A percentile compares a stretch with the other conserved stretches of the same genome.
Conservation (phyloP, 2,113 vertebrate genomes). For the Smithornis capensis region DNA sequence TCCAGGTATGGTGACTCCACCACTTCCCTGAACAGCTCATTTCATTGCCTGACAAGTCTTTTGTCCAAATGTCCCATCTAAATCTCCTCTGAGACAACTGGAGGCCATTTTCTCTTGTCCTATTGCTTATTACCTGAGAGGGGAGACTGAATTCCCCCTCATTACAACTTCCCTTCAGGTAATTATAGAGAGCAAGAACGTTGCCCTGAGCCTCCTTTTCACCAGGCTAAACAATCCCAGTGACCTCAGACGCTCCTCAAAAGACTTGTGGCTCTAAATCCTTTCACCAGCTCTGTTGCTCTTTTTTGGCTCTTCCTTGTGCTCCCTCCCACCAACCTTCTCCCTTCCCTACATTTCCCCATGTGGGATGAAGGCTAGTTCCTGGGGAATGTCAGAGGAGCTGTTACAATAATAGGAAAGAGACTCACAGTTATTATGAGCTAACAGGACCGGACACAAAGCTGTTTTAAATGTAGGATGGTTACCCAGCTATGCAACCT, state of each 20-base stretch:
- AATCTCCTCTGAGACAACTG: background rate
- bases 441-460: accelerated
- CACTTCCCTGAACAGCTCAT: background rate
- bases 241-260: background rate
- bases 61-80: background rate
- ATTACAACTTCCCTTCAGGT: background rate
- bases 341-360: background rate
- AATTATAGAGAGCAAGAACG: background rate
- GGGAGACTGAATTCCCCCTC: accelerated
- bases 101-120: background rate
- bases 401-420: background rate
- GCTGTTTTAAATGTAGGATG: background rate
- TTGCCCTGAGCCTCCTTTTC: background rate
- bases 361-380: background rate
- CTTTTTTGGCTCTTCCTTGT: background rate
- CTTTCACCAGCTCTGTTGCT: background rate
- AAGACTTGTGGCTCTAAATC: background rate
- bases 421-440: background rate
- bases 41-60: background rate
- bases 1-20: background rate
- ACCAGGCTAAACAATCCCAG: background rate
- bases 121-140: background rate
- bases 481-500: background rate
- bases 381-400: background rate
- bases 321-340: background rate